Percentiles rank a stretch among this genome's conserved stretches.
These are phyloP conservation scores for Drosophila recens DNA, from an alignment of 2,888 invertebrate genomes.

Conservation along the genomic window DNA sequence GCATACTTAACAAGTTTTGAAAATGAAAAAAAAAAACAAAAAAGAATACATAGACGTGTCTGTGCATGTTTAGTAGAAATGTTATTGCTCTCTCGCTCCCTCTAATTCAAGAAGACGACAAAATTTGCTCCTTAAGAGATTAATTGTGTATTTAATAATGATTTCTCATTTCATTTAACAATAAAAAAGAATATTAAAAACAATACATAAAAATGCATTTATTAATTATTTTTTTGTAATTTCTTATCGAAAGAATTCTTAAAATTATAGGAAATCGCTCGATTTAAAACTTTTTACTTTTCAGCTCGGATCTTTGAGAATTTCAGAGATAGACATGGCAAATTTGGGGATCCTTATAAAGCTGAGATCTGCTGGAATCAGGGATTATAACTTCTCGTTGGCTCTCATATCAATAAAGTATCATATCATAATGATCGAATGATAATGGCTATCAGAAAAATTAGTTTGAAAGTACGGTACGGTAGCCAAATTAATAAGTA, in stretches of 20 bases:
- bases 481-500: too few species aligned
- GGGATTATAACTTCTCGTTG: background rate
- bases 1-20: constrained; percentile 28
- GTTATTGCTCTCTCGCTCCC: constrained; percentile 66
- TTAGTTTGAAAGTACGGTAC: too few species aligned
- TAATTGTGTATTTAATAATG: constrained; percentile 64
- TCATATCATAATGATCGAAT: constrained; percentile 2
- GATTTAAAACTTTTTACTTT: background rate
- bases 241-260: background rate
- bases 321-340: background rate
- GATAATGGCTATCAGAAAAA: background rate
- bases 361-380: background rate
- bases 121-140: constrained; percentile 67
- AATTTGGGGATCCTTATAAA: background rate
- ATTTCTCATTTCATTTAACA: constrained; percentile 49
- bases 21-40: background rate
- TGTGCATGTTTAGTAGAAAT: constrained; percentile 55
- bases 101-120: background rate
- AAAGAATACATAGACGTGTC: constrained; percentile 8
- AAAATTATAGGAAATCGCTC: background rate
- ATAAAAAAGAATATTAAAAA: constrained; percentile 39
- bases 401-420: background rate
- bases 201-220: constrained; percentile 1
- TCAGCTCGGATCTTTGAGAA: too few species aligned
- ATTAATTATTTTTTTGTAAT: background rate